Evolutionary conservation across 2,113 vertebrate species (phyloP), one percentile per base, ranked within the genome.

Genomic region (Poicephalus meyeri): DNA sequence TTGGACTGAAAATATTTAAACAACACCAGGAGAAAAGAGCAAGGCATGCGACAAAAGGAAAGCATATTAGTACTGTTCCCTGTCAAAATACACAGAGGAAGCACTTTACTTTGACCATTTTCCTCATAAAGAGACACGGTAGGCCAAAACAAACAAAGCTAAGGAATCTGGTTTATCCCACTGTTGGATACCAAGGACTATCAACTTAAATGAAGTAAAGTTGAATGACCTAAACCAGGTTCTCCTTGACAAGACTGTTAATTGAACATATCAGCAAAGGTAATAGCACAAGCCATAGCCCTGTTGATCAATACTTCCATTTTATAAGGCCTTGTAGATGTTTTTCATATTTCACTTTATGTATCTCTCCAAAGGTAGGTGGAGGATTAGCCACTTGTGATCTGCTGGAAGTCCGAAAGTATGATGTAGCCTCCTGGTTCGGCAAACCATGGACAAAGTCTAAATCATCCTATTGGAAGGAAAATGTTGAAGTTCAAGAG

Each of bases 71-170:
- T 97, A 96, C 96, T 97, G 98, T 97, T 98, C 98, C 98, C 98
- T 98, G 98, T 98, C 97, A 98, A 98, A 98, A 98, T 98, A 98
- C 98, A 98, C 98, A 98, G 97, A 98, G 98, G 98, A 98, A 98
- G 96, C 98, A 98, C 98, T 98, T 98, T 97, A 96, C 98, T 98
- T 98, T 98, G 98, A 98, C 97, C 97, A 76, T 97, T 98, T 97
- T 98, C 97, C 98, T 97, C 97, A 97, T 98, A 98, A 98, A 98
- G 98, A 98, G 97, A 97, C 98, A 97, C 93, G 82, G 97, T 80
- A 84, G 97, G 98, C 98, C 98, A 98, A 98, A 96, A 92, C 95
- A 98, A 98, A 98, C 98, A 98, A 88, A 98, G 97, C 44, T 66
- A 89, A 97, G 96, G 97, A 98, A 98, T 98, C 97, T 98, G 98